A percentile compares a stretch with the other conserved stretches of the same genome.
These are phyloP conservation scores for Tachina lurida DNA, from an alignment of 2,888 invertebrate species.

Conservation along the genomic window DNA sequence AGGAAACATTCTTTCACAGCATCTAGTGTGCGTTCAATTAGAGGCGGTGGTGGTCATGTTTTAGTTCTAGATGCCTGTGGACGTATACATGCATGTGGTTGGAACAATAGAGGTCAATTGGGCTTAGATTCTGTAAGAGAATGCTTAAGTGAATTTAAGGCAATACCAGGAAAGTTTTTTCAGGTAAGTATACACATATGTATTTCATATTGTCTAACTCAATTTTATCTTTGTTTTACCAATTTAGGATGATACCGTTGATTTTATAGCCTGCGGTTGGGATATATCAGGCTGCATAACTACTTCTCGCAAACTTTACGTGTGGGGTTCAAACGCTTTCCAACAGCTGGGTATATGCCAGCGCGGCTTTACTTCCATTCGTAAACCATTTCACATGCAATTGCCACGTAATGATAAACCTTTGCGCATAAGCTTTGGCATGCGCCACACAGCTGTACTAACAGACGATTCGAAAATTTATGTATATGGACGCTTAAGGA, in stretches of 20 bases:
- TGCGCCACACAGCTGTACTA: conserved; percentile 80
- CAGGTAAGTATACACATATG: conserved; percentile 71
- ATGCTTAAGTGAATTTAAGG: conserved; percentile 81
- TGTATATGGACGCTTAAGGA: conserved; percentile 79
- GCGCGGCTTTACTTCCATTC: conserved; percentile 80
- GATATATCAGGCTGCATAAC: conserved; percentile 90
- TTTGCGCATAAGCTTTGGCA: conserved; percentile 78
- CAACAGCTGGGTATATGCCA: conserved; percentile 89
- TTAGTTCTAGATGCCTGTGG: conserved; percentile 87
- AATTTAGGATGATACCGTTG: conserved; percentile 85
- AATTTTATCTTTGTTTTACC: background rate
- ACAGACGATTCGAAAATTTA: conserved; percentile 80
- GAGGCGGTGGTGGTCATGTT: conserved; percentile 91
- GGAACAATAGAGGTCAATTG: conserved; percentile 90
- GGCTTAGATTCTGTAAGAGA: conserved; percentile 83
- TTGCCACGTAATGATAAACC: conserved; percentile 79
- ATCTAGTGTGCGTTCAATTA: conserved; percentile 85
- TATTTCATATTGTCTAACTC: background rate
- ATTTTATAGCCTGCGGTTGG: conserved; percentile 90
- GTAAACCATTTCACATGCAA: conserved; percentile 78
- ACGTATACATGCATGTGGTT: conserved; percentile 89
- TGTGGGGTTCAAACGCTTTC: conserved; percentile 92
- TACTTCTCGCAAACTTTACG: conserved; percentile 87
- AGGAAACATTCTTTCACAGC: conserved; percentile 77
- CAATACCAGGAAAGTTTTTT: conserved; percentile 84